Evolutionary conservation across 1,140 invertebrate species (phyloP), one percentile per base, ranked within the genome.

Genomic region (Drosophila arawakana): DNA sequence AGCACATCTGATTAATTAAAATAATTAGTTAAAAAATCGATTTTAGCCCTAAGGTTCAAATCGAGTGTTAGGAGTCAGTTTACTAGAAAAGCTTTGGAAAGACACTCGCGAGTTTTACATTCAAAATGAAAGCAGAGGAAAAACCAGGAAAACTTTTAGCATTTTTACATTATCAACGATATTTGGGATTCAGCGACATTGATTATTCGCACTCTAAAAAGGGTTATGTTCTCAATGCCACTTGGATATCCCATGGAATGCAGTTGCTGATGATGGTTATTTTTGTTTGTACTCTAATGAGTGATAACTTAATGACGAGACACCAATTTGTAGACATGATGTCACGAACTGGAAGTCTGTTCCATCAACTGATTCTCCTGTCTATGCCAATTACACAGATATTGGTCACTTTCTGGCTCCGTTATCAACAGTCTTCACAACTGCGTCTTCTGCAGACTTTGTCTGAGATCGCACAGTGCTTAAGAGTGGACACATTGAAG

Each of bases 181-280:
- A 11, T 18, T 46, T 73, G 54, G 70, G 69, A 2, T 11, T 72
- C 2, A 66, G 11, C 11, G 15, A 66, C 43, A 35, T 72, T 7
- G 13, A 66, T 4, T 72, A 50, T 10, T 72, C 61, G 2, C n/a
- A 3, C 41, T 15, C 10, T 25, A 25, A 66, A 37, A 44, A 44
- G 13, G 11, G 35, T 7, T 70, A 62, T 52, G 49, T 54, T 9
- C 11, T 66, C 10, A 44, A 58, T 35, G 25, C 44, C 34, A 72
- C 50, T 1, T 58, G 54, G 37, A 35, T 52, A 7, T 9, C 11
- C 9, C 3, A 6, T 7, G 30, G 25, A 30, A 30, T 30, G 3
- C 25, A 30, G 25, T 10, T 54, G 6, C 8, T 35, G 0, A 25
- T 66, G 25, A 6, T 30, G 25, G 25, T 5, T 30, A 0, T 30